Evolutionary conservation across 2,888 invertebrate species (phyloP).

Genomic region (Erebia epiphron): DNA sequence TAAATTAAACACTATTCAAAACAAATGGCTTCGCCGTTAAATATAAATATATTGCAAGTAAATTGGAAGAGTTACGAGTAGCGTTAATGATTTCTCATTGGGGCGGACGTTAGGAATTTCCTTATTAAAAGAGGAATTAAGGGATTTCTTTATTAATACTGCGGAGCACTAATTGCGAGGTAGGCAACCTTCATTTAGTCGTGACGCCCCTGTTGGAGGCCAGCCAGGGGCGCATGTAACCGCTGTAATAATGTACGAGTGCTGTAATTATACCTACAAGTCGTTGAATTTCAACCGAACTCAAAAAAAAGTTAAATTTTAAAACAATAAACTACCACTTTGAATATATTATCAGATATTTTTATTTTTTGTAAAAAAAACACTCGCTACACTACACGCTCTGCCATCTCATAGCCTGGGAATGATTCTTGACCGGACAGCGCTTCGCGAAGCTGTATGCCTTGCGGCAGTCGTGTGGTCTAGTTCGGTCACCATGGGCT

Average conservation of each 20-base stretch:
- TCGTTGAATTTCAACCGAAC: not conserved
- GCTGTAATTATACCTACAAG: conserved; percentile 35
- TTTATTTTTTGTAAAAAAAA: too few relatives aligned
- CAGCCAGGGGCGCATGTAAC: conserved; percentile 50
- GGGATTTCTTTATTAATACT: conserved; percentile 69
- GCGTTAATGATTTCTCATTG: conserved; percentile 43
- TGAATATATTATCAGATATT: too few relatives aligned
- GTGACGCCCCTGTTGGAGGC: conserved; percentile 52
- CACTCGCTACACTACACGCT: too few relatives aligned
- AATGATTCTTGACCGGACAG: too few relatives aligned
- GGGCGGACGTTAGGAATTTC: conserved; percentile 52
- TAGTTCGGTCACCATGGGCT: too few relatives aligned
- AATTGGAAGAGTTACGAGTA: conserved; percentile 41
- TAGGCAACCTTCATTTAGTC: conserved; percentile 60
- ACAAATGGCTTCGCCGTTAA: conserved; percentile 19
- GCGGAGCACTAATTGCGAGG: conserved; percentile 64
- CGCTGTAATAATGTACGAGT: conserved; percentile 33
- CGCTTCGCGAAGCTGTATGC: too few relatives aligned
- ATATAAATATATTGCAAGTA: conserved; percentile 34
- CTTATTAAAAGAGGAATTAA: conserved; percentile 62
- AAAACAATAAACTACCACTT: not conserved
- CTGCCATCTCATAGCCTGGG: too few relatives aligned
- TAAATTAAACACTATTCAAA: conserved; percentile 31
- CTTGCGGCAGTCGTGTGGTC: too few relatives aligned
- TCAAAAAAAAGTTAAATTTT: not conserved